Evolutionary conservation across 2,797 vertebrate genomes (phyloP), one percentile per base, ranked within the genome.

Genomic region (Clarias pachynema): DNA sequence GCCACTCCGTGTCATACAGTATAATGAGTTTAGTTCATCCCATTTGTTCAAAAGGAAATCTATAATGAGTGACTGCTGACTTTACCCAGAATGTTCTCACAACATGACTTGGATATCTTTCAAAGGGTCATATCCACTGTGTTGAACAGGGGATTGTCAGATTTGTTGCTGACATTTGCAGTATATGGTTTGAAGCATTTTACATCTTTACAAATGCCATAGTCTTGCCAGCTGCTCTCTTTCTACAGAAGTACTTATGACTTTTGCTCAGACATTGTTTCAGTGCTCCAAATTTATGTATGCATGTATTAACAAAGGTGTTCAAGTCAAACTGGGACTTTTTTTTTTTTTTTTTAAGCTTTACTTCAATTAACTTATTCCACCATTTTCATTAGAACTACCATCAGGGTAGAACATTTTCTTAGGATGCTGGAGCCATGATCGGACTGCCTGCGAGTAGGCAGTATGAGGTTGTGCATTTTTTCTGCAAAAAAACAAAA

Each of bases 171-270:
- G 90, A 91, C 89, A 89, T 95, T 93, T 91, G 65, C 82, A 92
- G 89, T 91, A 91, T 93, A 93, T 88, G 89, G 87, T 94, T 92
- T 91, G 91, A 93, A 94, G 91, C 91, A 88, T 92, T 92, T 93
- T 89, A 90, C 90, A 90, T 95, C 91, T 93, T 90, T 89, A 87
- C 91, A 91, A 93, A 94, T 94, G 91, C 91, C 92, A 92, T 90
- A 90, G 92, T 85, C 44, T 63, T 20, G 20, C 70, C 84, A 78
- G 89, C 77, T 57, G n/a, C 78, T 49, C 49, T 24, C 53, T 70
- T 84, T 62, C 66, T 74, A 53, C 68, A 77, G 72, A 89, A 91
- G 92, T 91, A 92, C 93, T 91, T 92, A 91, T 85, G 78, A 94
- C 91, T 92, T 53, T 93, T 69, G 81, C 80, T 79, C 53, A 77